Conservation (phyloP, 2,797 vertebrate genomes). For the Thripadectes ignobilis region DNA sequence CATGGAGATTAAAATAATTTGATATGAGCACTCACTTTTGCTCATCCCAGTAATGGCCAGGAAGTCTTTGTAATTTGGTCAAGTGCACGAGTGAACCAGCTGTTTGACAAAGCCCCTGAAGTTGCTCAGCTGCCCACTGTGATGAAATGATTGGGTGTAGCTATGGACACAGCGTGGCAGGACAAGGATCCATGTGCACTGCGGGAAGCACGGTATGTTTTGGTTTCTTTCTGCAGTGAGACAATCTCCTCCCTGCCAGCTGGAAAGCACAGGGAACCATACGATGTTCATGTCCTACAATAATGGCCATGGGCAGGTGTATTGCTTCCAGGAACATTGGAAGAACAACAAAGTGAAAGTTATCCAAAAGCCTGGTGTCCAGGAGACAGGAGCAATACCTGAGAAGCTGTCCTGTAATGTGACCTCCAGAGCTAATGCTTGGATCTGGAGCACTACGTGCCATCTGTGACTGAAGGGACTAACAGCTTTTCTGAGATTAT, state of each 20-base stretch:
- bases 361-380: not conserved
- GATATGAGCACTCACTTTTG: not conserved
- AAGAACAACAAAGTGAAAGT: not conserved
- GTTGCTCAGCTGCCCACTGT: not conserved
- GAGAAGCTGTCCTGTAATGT: not conserved
- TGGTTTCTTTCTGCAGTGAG: not conserved
- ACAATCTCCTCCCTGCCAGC: not conserved
- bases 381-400: not conserved
- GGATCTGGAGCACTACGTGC: not conserved
- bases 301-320: not conserved
- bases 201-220: fast-evolving
- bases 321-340: not conserved
- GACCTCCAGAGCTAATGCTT: not conserved
- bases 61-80: not conserved
- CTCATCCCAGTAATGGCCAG: not conserved
- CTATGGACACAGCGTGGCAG: not conserved
- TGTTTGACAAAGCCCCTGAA: not conserved
- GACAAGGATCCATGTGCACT: not conserved
- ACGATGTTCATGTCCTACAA: not conserved
- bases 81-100: not conserved
- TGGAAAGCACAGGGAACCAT: not conserved
- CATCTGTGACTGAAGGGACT: not conserved
- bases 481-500: not conserved
- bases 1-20: slow-evolving; percentile 41
- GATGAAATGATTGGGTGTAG: not conserved